A percentile compares a stretch with the other conserved stretches of the same genome.
phyloP scores from a whole-genome alignment of 2,113 vertebrate genomes.

The Pelodiscus sinensis region DNA sequence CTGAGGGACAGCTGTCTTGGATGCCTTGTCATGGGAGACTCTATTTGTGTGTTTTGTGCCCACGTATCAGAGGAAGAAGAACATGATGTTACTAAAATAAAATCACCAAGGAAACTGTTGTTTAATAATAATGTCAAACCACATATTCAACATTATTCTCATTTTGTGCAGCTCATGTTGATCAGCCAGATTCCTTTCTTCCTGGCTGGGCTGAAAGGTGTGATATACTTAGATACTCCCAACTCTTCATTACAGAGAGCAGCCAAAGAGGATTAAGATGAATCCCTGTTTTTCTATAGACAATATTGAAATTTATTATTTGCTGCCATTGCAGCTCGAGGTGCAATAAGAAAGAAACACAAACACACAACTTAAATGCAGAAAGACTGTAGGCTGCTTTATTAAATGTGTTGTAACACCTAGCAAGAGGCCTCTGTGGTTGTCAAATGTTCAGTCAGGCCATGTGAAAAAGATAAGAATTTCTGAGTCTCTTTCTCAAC shows the following conservation, averaged over 20 bases:
- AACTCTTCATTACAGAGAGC: not conserved
- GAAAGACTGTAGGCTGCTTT: not conserved
- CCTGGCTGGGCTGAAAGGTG: accelerated
- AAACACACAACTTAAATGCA: not conserved
- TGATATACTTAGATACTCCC: accelerated
- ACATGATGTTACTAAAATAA: accelerated
- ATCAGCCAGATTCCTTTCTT: not conserved
- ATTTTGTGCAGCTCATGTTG: not conserved
- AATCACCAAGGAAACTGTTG: accelerated
- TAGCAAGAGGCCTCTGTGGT: not conserved
- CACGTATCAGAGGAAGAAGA: not conserved
- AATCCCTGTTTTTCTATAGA: not conserved
- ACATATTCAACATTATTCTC: not conserved
- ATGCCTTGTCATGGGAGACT: accelerated
- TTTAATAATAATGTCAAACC: not conserved
- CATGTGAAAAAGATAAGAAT: not conserved
- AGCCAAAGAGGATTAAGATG: not conserved
- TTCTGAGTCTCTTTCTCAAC: accelerated
- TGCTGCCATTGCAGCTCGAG: not conserved
- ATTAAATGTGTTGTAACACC: not conserved
- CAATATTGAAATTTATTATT: not conserved
- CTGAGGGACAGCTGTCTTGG: not conserved
- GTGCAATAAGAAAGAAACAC: not conserved
- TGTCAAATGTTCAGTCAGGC: not conserved
- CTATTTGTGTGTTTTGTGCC: not conserved